Conservation (phyloP, 2,888 invertebrate species). For the Caenorhabditis sp. region DNA sequence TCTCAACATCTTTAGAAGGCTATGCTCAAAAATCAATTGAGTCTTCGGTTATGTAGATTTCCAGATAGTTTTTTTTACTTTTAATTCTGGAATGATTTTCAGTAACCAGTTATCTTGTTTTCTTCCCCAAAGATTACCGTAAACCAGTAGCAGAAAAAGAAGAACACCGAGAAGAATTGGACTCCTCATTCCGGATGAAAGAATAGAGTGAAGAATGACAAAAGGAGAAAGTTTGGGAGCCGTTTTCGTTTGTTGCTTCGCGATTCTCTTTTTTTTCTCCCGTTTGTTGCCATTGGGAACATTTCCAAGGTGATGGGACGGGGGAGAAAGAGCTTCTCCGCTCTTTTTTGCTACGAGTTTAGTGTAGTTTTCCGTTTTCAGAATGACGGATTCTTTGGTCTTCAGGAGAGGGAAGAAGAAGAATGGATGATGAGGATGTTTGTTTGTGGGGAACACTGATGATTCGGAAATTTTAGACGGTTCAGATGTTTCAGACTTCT, state of each 20-base stretch:
- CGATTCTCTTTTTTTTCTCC: conserved; percentile 24
- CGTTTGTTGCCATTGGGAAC: conserved; percentile 44
- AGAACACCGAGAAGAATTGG: not conserved
- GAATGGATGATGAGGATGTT: too few relatives aligned
- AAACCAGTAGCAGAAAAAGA: not conserved
- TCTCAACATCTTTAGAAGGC: too few relatives aligned
- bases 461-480: too few relatives aligned
- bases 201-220: not conserved
- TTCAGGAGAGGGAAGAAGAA: too few relatives aligned
- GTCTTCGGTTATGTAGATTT: too few relatives aligned
- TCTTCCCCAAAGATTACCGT: conserved; percentile 8
- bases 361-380: not conserved
- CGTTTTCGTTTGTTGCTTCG: conserved; percentile 28
- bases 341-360: not conserved
- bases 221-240: not conserved
- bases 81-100: too few relatives aligned
- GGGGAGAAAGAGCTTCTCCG: not conserved
- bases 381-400: too few relatives aligned
- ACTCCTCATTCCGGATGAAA: not conserved
- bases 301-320: conserved; percentile 28
- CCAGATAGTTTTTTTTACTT: too few relatives aligned
- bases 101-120: too few relatives aligned
- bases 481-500: too few relatives aligned
- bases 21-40: too few relatives aligned
- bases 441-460: too few relatives aligned